Base-by-base conservation (phyloP, 2,113 vertebrate genomes). In the Potamarius usumacintae region DNA sequence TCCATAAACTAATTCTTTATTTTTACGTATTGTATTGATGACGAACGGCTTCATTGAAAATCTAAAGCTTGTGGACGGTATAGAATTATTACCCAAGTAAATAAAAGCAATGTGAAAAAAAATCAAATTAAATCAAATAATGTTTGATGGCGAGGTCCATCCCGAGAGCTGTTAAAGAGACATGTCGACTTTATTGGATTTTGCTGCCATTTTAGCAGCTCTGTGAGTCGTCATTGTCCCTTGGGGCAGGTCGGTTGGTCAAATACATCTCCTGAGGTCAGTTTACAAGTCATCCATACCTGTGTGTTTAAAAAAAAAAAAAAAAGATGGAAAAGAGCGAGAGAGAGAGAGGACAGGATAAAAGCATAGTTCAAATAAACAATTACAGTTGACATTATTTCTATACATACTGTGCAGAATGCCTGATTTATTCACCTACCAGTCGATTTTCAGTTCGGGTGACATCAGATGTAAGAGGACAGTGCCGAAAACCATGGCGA, bases 231-330 rank as follows among this genome's bases (percentile, higher is more conserved):
- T 96, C 96, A 94, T 94, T 94, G 95, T 97, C 97, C 97, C 97
- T 93, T 93, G 96, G 96, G 97, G 96, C 94, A 90, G 94, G 94
- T 95, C 95, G 95, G 96, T 97, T 98, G 97, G 97, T 97, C 96
- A 97, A 97, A 97, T 96, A 97, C 96, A 97, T 98, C 97, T 96
- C 94, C 96, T 97, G 98, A 99, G 98, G 97, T 99, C 97, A 96
- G 94, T 96, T 90, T 94, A 93, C 93, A 94, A 92, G 93, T 34
- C 50, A 25, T 25, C 71, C 3, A 62, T 78, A 18, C 34, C 14
- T 15, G 7, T n/a, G 58, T 15, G 20, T 71, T 30, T 42, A 42
- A 42, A 2, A 42, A 48, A 42, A 42, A n/a, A 42, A 30, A 58
- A 55, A 62, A 42, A 60, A 22, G 25, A 62, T 65, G 18, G 55